Conservation (phyloP, 2,888 invertebrate species). For the Deilephila porcellus region DNA sequence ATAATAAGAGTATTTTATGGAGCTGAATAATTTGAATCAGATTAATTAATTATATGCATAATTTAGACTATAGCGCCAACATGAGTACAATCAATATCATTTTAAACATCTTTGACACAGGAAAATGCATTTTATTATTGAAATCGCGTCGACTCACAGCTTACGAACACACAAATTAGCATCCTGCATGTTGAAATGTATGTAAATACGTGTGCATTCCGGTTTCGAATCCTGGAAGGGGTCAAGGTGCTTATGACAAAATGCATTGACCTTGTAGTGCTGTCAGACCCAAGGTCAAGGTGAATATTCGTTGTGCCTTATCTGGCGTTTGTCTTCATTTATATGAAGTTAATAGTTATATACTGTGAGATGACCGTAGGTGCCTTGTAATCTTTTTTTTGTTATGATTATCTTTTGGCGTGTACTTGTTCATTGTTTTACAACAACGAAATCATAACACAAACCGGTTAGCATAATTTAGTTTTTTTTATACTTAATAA, state of each 20-base stretch:
- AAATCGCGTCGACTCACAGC: neutral
- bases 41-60: too few relatives aligned
- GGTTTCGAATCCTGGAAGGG: constrained; percentile 28
- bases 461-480: too few relatives aligned
- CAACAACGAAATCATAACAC: too few relatives aligned
- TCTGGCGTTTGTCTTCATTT: neutral
- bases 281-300: constrained; percentile 2
- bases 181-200: constrained; percentile 35
- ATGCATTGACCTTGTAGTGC: constrained; percentile 21
- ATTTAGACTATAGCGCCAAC: too few relatives aligned
- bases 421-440: too few relatives aligned
- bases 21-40: too few relatives aligned
- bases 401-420: neutral
- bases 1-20: too few relatives aligned
- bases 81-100: too few relatives aligned
- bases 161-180: neutral
- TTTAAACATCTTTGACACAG: too few relatives aligned
- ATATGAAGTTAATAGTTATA: neutral
- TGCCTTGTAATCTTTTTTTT: neutral
- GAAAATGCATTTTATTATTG: neutral
- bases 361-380: neutral
- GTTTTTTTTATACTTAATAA: too few relatives aligned
- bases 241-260: constrained; percentile 28
- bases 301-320: neutral
- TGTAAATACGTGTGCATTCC: constrained; percentile 33